Evolutionary conservation across 2,888 invertebrate species (phyloP).

Genomic region (Dastarcus helophoroides): DNA sequence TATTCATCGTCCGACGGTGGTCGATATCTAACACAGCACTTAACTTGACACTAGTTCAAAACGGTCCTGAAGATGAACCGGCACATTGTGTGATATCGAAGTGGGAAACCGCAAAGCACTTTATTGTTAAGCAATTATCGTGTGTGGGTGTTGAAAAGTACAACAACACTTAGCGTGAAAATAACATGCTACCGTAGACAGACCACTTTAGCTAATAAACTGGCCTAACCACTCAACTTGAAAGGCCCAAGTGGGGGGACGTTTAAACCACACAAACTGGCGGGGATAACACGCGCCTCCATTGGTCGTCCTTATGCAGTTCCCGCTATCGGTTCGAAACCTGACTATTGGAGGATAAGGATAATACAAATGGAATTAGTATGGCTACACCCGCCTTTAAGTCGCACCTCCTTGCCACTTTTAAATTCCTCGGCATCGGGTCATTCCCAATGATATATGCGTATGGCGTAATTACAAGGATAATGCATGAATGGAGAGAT

Average conservation of each 20-base stretch:
- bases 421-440: too few species aligned
- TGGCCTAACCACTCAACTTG: constrained; percentile 24
- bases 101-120: too few species aligned
- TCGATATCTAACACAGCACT: too few species aligned
- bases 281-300: constrained; percentile 17
- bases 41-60: too few species aligned
- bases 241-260: constrained; percentile 23
- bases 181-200: constrained; percentile 32
- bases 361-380: constrained; percentile 31
- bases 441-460: too few species aligned
- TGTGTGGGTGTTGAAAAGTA: too few species aligned
- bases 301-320: constrained; percentile 20
- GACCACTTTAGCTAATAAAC: constrained; percentile 35
- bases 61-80: too few species aligned
- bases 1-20: too few species aligned
- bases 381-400: constrained; percentile 22
- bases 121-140: too few species aligned
- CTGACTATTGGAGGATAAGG: constrained; percentile 22
- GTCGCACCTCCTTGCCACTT: constrained; percentile 31
- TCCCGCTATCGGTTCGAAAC: constrained; percentile 7
- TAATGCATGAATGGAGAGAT: too few species aligned
- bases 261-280: constrained; percentile 21
- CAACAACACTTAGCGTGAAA: constrained; percentile 18
- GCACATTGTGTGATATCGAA: too few species aligned
- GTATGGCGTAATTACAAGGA: too few species aligned